Evolutionary conservation across 2,797 vertebrate species (phyloP).

Genomic region (Dicrostonyx torquatus): DNA sequence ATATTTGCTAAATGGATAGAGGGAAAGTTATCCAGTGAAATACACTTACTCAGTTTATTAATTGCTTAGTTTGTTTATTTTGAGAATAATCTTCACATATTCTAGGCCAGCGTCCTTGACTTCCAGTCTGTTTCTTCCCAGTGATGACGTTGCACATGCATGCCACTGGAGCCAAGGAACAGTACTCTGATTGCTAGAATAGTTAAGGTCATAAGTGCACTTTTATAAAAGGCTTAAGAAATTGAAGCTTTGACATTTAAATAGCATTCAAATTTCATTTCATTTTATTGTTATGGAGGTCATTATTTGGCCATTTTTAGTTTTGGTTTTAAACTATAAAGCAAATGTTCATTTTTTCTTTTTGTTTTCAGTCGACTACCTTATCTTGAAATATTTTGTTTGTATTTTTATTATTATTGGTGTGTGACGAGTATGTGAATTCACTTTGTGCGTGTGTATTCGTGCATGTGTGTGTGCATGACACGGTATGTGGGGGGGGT

Average conservation of each 20-base stretch:
- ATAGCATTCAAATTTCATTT: background rate
- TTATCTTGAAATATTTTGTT: slow-evolving; percentile 32
- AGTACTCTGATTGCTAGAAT: background rate
- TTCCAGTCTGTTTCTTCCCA: background rate
- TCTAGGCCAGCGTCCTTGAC: too few relatives aligned
- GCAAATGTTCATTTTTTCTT: background rate
- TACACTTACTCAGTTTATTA: background rate
- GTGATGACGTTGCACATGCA: background rate
- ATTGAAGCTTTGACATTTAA: background rate
- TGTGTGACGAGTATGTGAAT: background rate
- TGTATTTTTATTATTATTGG: background rate
- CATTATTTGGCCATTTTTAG: background rate
- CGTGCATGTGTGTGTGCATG: background rate
- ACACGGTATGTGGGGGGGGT: background rate
- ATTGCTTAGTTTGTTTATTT: background rate
- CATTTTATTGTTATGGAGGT: background rate
- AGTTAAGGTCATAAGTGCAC: background rate
- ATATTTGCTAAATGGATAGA: slow-evolving; percentile 22
- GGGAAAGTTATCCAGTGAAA: background rate
- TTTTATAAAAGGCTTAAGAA: slow-evolving; percentile 43
- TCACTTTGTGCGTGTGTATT: background rate
- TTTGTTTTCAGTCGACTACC: background rate
- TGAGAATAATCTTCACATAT: background rate
- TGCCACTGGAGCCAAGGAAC: background rate
- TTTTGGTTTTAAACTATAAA: slow-evolving; percentile 42